A percentile compares a stretch with the other conserved stretches of the same genome.
Evolutionary conservation across 2,113 vertebrate species (phyloP).

Genomic region (Columba livia): DNA sequence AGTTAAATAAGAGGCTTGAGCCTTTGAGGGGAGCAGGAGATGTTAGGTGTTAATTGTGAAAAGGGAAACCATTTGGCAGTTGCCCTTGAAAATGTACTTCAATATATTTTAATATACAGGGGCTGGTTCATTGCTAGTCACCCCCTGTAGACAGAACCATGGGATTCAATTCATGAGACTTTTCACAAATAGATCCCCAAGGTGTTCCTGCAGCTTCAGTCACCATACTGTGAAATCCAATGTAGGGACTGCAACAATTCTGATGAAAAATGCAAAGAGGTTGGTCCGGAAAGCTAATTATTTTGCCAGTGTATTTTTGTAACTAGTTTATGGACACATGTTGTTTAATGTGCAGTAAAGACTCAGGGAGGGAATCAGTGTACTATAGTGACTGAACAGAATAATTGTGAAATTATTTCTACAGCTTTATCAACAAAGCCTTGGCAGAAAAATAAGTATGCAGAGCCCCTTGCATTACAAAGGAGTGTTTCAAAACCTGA

Average conservation of each 20-base stretch:
- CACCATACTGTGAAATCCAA: conserved; percentile 30
- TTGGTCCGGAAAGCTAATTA: conserved; percentile 2
- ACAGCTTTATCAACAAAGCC: not conserved
- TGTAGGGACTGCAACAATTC: not conserved
- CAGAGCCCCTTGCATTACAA: not conserved
- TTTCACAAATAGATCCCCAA: not conserved
- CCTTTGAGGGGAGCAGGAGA: not conserved
- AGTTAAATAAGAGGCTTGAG: not conserved
- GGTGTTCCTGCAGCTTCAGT: conserved; percentile 13
- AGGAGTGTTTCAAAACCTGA: not conserved
- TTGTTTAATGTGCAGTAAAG: not conserved
- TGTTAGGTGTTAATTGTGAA: not conserved
- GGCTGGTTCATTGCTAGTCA: conserved; percentile 4
- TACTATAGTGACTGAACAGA: not conserved
- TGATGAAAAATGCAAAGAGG: conserved; percentile 15
- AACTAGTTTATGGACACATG: not conserved
- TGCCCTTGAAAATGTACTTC: conserved; percentile 29
- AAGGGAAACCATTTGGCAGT: not conserved
- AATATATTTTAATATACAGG: not conserved
- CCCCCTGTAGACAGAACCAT: conserved; percentile 8
- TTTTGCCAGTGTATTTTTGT: conserved; percentile 1
- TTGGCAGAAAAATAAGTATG: not conserved
- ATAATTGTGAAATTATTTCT: conserved; percentile 14
- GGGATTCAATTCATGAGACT: conserved; percentile 31
- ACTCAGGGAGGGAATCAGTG: not conserved